A percentile compares a stretch with the other conserved stretches of the same genome.
Conservation (phyloP, 2,113 vertebrate species). For the Nothocercus julius region DNA sequence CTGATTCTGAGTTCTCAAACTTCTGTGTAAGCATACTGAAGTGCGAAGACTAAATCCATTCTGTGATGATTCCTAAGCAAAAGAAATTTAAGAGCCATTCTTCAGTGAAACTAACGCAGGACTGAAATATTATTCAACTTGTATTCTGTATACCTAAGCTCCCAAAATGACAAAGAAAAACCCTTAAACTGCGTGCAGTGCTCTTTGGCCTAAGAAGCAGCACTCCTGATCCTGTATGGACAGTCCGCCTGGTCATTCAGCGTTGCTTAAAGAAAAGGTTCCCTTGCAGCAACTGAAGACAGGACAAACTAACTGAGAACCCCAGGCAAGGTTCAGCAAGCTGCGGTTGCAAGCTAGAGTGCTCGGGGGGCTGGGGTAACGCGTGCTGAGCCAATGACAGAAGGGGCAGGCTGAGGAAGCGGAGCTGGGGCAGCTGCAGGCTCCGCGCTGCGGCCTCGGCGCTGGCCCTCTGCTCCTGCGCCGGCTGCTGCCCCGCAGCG, state of each 20-base stretch:
- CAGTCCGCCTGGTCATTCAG: not conserved
- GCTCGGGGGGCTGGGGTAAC: not conserved
- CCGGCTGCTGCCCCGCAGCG: not conserved
- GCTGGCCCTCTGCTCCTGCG: not conserved
- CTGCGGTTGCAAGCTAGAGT: not conserved
- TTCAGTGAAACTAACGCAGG: not conserved
- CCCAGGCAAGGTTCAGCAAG: not conserved
- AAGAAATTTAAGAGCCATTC: not conserved
- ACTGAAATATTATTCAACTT: not conserved
- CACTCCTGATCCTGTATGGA: accelerated
- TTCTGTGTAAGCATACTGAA: not conserved
- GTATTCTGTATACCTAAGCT: accelerated
- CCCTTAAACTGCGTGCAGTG: not conserved
- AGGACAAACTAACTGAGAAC: not conserved
- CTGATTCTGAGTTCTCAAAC: not conserved
- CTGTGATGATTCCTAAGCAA: not conserved
- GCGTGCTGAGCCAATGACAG: not conserved
- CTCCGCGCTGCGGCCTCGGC: not conserved
- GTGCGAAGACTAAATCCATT: not conserved
- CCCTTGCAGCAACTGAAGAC: not conserved
- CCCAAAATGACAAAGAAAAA: not conserved
- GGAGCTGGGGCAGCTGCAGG: not conserved
- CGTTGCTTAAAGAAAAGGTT: not conserved
- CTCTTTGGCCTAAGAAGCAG: not conserved
- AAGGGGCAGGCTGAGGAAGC: not conserved